Evolutionary conservation across 2,888 invertebrate species (phyloP).

Genomic region (Nephrotoma guestfalica): DNA sequence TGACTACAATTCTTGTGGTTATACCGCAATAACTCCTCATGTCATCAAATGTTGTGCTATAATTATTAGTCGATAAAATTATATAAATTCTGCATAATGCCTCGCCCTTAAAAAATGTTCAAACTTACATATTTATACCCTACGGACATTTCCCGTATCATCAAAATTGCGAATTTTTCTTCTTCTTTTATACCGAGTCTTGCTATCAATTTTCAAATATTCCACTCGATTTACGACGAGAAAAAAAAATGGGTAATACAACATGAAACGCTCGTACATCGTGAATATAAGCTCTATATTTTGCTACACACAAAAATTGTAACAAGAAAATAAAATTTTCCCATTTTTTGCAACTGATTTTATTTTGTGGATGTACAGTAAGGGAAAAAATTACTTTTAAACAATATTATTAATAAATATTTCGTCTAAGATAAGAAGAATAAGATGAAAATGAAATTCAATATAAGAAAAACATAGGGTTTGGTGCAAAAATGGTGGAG

Average conservation of each 20-base stretch:
- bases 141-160: not conserved
- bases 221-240: not conserved
- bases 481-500: not conserved
- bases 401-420: not conserved
- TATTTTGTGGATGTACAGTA: not conserved
- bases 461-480: not conserved
- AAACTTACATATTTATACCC: not conserved
- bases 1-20: no score
- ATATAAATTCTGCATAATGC: not conserved
- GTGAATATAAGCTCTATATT: not conserved
- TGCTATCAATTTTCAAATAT: not conserved
- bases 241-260: not conserved
- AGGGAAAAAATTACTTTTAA: not conserved
- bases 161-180: not conserved
- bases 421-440: not conserved
- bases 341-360: not conserved
- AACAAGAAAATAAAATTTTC: not conserved
- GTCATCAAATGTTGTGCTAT: no score
- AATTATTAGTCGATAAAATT: not conserved
- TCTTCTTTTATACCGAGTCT: not conserved
- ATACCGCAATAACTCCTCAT: no score
- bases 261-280: not conserved
- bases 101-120: not conserved
- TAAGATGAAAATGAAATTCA: not conserved
- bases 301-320: not conserved